Evolutionary conservation across 2,113 vertebrate species (phyloP), one percentile per base, ranked within the genome.

Genomic region (Pedetes capensis): DNA sequence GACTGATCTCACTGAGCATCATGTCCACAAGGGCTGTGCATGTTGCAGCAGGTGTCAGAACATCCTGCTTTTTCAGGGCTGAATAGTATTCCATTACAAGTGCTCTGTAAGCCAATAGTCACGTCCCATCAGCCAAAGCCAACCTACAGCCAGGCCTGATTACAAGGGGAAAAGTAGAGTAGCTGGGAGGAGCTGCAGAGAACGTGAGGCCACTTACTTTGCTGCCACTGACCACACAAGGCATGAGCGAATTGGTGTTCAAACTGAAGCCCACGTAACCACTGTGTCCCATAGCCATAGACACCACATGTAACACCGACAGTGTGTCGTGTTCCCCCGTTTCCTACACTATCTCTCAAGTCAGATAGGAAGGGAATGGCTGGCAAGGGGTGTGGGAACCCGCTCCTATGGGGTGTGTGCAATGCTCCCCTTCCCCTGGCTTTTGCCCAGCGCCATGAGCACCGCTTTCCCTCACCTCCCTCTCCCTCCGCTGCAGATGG

Each of bases 401-500:
- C 29, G 10, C 51, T 51, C 8, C 51, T 51, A 14, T 51, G 51
- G 51, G 8, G 14, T 51, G 14, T 51, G 51, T 51, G 51, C 51
- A 8, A 51, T 51, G 51, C 51, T 51, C 14, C 8, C 8, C 8
- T 8, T 8, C 51, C 51, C 51, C 51, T 51, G 51, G 51, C 51
- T 51, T 51, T 14, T 10, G 51, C 51, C 22, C 32, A n/a, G 32
- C 47, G 4, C 74, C 44, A 47, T 23, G 4, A 66, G 49, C 22
- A 9, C 12, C 44, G 22, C 42, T 23, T 0, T 0, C 32, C 9
- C 14, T 55, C 75, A 11, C 18, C 23, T 2, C 17, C 27, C 13
- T 34, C 17, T 75, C 49, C 64, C n/a, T 27, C 61, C 12, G 71
- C 49, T 74, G 39, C 89, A 98, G 98, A 97, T 98, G 57, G 97